Base-by-base conservation (phyloP, 1,140 invertebrate genomes). In the Marisa cornuarietis region DNA sequence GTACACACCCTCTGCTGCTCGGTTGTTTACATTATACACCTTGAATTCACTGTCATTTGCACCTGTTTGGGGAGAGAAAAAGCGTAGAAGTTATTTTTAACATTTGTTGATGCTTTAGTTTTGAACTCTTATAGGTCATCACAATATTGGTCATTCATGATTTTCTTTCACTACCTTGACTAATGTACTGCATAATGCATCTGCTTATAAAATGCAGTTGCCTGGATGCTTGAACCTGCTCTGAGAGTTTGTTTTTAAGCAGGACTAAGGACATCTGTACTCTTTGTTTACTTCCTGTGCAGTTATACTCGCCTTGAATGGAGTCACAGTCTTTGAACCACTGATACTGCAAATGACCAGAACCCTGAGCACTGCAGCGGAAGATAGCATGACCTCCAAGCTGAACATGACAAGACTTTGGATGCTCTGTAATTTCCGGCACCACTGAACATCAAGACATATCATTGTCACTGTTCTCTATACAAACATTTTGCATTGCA, bases 261-360 rank as follows among this genome's bases (percentile, higher is more conserved):
- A 42, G 31, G 31, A 42, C 31, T 42, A 42, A 42, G 31, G 0
- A 42, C 31, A 2, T 42, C 31, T 42, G 31, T 42, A 42, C 31
- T 42, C 31, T 42, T 42, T 42, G 31, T 42, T 42, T 42, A 42
- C 31, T 42, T 6, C 2, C 6, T 6, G 6, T 20, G 31, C 26
- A 72, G 18, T 52, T 18, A 58, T 51, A 52, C 62, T 42, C 68
- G 79, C 82, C 79, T 77, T 49, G 66, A 42, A 83, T 74, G 13
- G 52, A 66, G 71, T 71, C 58, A 9, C 82, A 79, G 79, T 86
- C 83, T 80, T 85, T 85, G 76, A 80, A 81, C 85, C 85, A 86
- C 78, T 85, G 78, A 26, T 84, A 86, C 1, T 42, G 62, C 5
- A 86, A 51, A 20, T 81, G 82, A n/a, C 74, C 66, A 63, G 51